Evolutionary conservation across 2,888 invertebrate species (phyloP).

Genomic region (Acrobasis consociella): DNA sequence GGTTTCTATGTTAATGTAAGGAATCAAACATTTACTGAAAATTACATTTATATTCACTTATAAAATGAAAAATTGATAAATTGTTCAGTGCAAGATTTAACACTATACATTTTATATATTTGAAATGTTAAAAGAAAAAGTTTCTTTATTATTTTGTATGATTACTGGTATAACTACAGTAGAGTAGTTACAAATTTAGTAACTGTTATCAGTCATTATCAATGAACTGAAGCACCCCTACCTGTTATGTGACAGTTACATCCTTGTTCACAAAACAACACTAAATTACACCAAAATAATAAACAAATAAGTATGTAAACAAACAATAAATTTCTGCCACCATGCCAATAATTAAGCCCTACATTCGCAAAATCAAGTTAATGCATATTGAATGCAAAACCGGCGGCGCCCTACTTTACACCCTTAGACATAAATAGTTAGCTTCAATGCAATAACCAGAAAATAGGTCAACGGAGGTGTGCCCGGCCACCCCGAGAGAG

Average conservation of each 20-base stretch:
- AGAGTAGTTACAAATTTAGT: background rate
- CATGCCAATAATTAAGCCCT: constrained; percentile 16
- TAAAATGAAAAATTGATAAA: too few species aligned
- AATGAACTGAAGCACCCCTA: constrained; percentile 1
- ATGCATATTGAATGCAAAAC: constrained; percentile 59
- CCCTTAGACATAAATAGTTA: constrained; percentile 76
- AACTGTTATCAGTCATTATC: constrained; percentile 7
- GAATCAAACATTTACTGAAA: too few species aligned
- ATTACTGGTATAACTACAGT: too few species aligned
- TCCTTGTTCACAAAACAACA: background rate
- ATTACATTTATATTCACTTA: too few species aligned
- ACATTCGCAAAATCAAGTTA: constrained; percentile 41
- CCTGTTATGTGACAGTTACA: constrained; percentile 9
- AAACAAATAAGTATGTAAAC: constrained; percentile 25
- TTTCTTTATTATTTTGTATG: too few species aligned
- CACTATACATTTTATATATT: too few species aligned
- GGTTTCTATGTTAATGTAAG: too few species aligned
- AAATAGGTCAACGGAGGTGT: constrained; percentile 82
- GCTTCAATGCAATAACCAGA: constrained; percentile 79
- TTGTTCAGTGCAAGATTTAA: too few species aligned
- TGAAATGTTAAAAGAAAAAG: too few species aligned
- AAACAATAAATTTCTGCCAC: constrained; percentile 27
- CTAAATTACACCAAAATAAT: background rate
- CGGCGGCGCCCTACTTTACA: constrained; percentile 70
- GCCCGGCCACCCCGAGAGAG: constrained; percentile 72